Evolutionary conservation across 1,140 invertebrate species (phyloP), one percentile per base, ranked within the genome.

Genomic region (Hydropsyche tenuis): DNA sequence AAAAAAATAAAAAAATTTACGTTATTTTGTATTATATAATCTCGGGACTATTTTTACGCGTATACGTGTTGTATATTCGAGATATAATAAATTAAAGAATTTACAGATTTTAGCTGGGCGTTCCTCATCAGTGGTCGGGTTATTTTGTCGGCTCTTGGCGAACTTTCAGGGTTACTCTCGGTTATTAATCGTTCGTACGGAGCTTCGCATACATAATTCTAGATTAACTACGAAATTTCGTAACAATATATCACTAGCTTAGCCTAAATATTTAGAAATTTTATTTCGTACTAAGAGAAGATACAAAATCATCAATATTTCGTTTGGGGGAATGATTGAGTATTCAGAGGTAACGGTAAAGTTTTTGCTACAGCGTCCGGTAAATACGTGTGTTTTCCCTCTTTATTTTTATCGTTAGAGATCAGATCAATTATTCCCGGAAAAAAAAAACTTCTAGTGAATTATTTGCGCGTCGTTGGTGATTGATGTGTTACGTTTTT

Each of bases 401-500:
- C n/a, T n/a, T n/a, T n/a, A 37, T 37, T 37, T 37, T 37, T 37
- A 4, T 37, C 48, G 9, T 53, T 16, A 20, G 7, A 53, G 7
- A 18, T 18, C 48, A 18, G 48, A 53, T 18, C 48, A 53, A 53
- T 53, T 53, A 37, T 37, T 53, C 20, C 16, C 45, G 45, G 45
- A 16, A 53, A 18, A 53, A 18, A 20, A 53, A 53, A 14, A 18
- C 6, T 23, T 23, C 56, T 14, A 60, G 56, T 60, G 56, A 9
- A 20, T 60, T 60, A 60, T 60, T 25, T 60, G 56, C 56, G 56
- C 56, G 23, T 60, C 23, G 56, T 60, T 25, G 3, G 56, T 60
- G 56, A 60, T 60, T 60, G 56, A 60, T 60, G 56, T 60, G 5
- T 60, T 12, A 60, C 20, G 56, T 60, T 23, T 60, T 23, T 9